A percentile compares a stretch with the other conserved stretches of the same genome.
Evolutionary conservation across 1,140 invertebrate species (phyloP).

Genomic region (Apis cerana): DNA sequence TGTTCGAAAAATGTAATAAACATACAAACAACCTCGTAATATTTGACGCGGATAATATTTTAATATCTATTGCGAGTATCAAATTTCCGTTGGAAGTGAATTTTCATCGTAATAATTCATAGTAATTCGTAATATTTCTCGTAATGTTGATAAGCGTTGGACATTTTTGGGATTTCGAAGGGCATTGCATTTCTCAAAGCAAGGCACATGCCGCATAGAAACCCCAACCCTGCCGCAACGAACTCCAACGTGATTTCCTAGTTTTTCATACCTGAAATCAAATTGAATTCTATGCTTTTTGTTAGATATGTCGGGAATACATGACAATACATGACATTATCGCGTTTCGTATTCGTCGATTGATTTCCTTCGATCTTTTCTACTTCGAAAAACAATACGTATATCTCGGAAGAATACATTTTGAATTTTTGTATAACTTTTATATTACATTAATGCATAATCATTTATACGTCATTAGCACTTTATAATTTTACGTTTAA

Average conservation of each 20-base stretch:
- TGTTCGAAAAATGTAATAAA: neutral
- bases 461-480: too few relatives aligned
- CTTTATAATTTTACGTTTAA: too few relatives aligned
- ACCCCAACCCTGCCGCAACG: conserved; percentile 80
- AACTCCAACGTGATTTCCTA: conserved; percentile 29
- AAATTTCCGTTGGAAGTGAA: neutral
- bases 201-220: conserved; percentile 82
- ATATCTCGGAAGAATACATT: neutral
- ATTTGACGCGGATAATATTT: too few relatives aligned
- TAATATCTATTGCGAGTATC: neutral
- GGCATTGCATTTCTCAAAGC: conserved; percentile 77
- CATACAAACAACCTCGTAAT: neutral
- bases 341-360: too few relatives aligned
- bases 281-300: neutral
- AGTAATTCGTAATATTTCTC: neutral
- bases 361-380: neutral
- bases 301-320: neutral
- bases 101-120: too few relatives aligned
- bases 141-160: conserved; percentile 68
- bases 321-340: too few relatives aligned
- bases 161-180: conserved; percentile 81
- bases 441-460: too few relatives aligned
- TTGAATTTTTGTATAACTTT: too few relatives aligned
- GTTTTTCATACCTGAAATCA: neutral
- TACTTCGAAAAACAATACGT: neutral